phyloP scores from a whole-genome alignment of 2,113 vertebrate genomes.

The Solea senegalensis region DNA sequence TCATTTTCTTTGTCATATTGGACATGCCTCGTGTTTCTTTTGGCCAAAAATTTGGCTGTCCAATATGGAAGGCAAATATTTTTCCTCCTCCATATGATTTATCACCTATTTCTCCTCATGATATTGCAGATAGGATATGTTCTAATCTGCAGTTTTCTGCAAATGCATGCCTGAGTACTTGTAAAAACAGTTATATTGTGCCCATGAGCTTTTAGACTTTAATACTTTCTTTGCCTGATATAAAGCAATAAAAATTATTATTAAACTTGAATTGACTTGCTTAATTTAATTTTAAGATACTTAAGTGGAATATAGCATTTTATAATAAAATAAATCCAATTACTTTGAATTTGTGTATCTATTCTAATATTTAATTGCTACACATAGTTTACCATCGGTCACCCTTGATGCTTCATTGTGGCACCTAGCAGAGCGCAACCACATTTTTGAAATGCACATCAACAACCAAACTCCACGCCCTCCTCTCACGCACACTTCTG shows the following conservation, averaged over 20 bases:
- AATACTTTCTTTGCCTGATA: background rate
- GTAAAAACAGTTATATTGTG: background rate
- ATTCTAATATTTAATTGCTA: no score
- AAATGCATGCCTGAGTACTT: background rate
- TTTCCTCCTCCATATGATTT: background rate
- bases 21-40: constrained; percentile 8
- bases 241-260: background rate
- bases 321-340: background rate
- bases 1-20: constrained; percentile 3
- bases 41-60: constrained; percentile 4
- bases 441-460: constrained; percentile 28
- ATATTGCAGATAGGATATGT: background rate
- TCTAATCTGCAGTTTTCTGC: no score
- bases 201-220: background rate
- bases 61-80: background rate
- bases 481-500: constrained; percentile 35
- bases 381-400: constrained; percentile 30
- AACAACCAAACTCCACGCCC: constrained; percentile 46
- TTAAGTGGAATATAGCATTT: no score
- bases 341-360: background rate
- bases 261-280: no score
- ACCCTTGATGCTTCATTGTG: background rate
- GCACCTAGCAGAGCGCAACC: constrained; percentile 3
- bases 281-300: no score
- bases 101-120: background rate